Conservation (phyloP, 2,797 vertebrate species). For the Cuniculus paca region DNA sequence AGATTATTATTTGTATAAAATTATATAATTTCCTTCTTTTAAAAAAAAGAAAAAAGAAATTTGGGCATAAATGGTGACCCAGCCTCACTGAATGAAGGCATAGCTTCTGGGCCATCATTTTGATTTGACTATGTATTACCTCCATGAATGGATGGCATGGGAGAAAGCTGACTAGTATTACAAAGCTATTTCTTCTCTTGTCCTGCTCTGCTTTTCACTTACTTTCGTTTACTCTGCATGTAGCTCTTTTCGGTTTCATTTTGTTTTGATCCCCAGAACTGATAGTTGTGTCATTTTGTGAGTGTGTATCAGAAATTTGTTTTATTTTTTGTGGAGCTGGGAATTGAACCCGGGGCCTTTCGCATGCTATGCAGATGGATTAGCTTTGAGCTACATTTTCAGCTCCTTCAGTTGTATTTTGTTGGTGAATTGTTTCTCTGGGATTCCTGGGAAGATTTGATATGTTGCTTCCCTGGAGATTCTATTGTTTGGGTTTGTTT, state of each 20-base stretch:
- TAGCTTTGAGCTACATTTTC: not conserved
- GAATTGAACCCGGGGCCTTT: not conserved
- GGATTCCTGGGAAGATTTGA: not conserved
- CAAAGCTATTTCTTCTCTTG: not conserved
- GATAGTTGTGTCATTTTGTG: not conserved
- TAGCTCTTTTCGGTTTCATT: constrained; percentile 18
- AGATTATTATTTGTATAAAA: constrained; percentile 20
- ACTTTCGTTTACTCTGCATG: constrained; percentile 14
- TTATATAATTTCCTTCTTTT: not conserved
- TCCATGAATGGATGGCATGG: not conserved
- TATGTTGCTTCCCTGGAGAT: not conserved
- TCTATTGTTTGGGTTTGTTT: constrained; percentile 32
- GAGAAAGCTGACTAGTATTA: not conserved
- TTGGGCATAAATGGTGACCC: not conserved
- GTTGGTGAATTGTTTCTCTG: not conserved
- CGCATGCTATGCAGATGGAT: not conserved
- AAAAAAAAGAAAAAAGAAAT: not conserved
- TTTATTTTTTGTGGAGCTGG: not conserved
- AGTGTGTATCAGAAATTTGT: not conserved
- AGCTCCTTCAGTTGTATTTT: not conserved
- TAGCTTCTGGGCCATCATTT: not conserved
- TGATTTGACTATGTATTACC: not conserved
- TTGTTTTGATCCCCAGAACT: constrained; percentile 11
- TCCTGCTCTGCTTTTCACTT: not conserved
- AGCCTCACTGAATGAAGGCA: not conserved